phyloP scores from a whole-genome alignment of 2,888 invertebrate genomes.

The Hypomecis punctinalis region DNA sequence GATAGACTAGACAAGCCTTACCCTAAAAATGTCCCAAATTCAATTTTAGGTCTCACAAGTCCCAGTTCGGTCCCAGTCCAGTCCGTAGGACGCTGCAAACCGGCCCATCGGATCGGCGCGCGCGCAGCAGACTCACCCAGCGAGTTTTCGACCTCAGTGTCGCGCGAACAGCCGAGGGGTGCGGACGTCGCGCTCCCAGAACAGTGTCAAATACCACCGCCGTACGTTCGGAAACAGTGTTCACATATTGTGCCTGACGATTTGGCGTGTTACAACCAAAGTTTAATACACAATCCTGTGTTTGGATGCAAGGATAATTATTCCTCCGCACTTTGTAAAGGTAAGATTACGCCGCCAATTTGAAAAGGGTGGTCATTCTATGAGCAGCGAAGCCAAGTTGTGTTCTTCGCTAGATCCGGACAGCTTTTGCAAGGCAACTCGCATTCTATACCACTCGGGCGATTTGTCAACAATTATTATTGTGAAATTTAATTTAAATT shows the following conservation, averaged over 20 bases:
- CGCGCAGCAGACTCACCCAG: slow-evolving; percentile 70
- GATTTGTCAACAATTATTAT: slow-evolving; percentile 73
- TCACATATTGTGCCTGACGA: slow-evolving; percentile 66
- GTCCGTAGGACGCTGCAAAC: slow-evolving; percentile 55
- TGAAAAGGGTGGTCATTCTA: slow-evolving; percentile 62
- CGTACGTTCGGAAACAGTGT: slow-evolving; percentile 74
- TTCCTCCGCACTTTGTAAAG: slow-evolving; percentile 60
- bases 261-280: slow-evolving; percentile 61
- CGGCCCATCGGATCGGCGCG: slow-evolving; percentile 73
- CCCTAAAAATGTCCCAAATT: slow-evolving; percentile 7
- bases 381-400: slow-evolving; percentile 54
- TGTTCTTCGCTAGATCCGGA: slow-evolving; percentile 62
- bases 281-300: slow-evolving; percentile 51
- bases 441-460: slow-evolving; percentile 63
- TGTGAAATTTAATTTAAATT: slow-evolving; percentile 47
- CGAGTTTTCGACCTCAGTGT: slow-evolving; percentile 72
- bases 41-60: slow-evolving; percentile 31
- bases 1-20: neutral
- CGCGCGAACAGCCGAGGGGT: slow-evolving; percentile 64
- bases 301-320: slow-evolving; percentile 62
- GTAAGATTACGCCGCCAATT: slow-evolving; percentile 68
- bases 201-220: slow-evolving; percentile 58
- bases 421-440: slow-evolving; percentile 72
- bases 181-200: slow-evolving; percentile 56
- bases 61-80: slow-evolving; percentile 10